Evolutionary conservation across 2,113 vertebrate species (phyloP).

Genomic region (Lonchura striata): DNA sequence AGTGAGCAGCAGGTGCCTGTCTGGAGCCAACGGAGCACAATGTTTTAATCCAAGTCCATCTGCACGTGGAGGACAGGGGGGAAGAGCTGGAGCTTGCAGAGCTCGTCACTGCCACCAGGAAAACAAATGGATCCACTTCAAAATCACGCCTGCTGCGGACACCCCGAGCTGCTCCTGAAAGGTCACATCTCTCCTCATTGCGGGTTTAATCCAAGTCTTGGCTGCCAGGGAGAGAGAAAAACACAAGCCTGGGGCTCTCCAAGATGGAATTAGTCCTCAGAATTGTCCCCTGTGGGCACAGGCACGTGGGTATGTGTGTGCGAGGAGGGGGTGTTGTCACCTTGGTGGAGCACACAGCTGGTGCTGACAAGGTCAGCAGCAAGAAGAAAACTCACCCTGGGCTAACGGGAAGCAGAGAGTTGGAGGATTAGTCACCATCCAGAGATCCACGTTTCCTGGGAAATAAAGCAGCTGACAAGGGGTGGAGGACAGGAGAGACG

Average conservation of each 20-base stretch:
- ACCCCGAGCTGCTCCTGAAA: not conserved
- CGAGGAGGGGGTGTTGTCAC: rapidly evolving
- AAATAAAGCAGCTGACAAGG: not conserved
- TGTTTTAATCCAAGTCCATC: not conserved
- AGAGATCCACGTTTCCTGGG: not conserved
- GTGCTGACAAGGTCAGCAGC: slow-evolving; percentile 7
- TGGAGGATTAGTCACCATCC: slow-evolving; percentile 43
- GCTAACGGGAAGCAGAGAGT: not conserved
- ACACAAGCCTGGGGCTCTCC: not conserved
- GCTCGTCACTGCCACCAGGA: not conserved
- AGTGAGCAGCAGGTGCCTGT: slow-evolving; percentile 1
- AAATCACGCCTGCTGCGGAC: not conserved
- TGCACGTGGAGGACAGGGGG: not conserved
- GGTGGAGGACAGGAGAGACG: not conserved
- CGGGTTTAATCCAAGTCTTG: not conserved
- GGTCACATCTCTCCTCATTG: not conserved
- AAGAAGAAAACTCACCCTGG: not conserved
- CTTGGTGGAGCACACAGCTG: not conserved
- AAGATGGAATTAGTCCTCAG: not conserved
- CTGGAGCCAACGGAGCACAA: not conserved
- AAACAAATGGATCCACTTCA: not conserved
- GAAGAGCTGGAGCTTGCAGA: not conserved
- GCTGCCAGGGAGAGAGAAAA: not conserved
- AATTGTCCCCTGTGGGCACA: not conserved
- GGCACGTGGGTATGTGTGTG: not conserved